Evolutionary conservation across 2,113 vertebrate genomes (phyloP), one percentile per base, ranked within the genome.

Genomic region (Gopherus flavomarginatus): DNA sequence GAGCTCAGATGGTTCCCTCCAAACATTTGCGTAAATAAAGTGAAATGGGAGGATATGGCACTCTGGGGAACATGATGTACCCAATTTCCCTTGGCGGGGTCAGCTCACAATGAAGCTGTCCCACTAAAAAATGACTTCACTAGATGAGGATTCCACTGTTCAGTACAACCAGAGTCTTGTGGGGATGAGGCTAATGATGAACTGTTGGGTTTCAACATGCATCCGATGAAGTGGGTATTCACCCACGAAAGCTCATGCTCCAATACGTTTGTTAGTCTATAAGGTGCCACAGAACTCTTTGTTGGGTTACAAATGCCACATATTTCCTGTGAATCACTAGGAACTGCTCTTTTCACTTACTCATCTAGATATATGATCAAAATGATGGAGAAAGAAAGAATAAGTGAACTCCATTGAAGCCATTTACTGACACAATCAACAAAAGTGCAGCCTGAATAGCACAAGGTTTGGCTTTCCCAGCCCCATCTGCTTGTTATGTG

Each of bases 401-500:
- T 4, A n/a, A 6, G 6, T 2, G 85, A 88, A 80, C 50, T 62
- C 56, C 53, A 0, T 47, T 81, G 65, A 72, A 72, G 91, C 75
- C 62, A 83, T 53, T 81, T 75, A 16, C 50, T 89, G 94, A 88
- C 90, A 56, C 62, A 54, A 69, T 44, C 54, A 89, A 80, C 42
- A 54, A 72, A 82, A 88, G 5, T 52, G 38, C 52, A 83, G 27
- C 80, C 90, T 95, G 94, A 94, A 90, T 77, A 16, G 2, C 3
- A 0, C 47, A 4, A 27, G 1, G 21, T 29, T 90, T 93, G 80
- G 8, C 88, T 94, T 93, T 96, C 94, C 91, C 96, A 93, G 84
- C 56, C 44, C 82, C 54, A 31, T 19, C 69, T 88, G 78, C 89
- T 90, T 0, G 0, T 84, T 94, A 95, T 90, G 26, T 77, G 85